Percentiles rank a stretch among this genome's conserved stretches.
These are phyloP conservation scores for Nephrotoma flavescens DNA, from an alignment of 2,888 invertebrate genomes.

Conservation along the genomic window DNA sequence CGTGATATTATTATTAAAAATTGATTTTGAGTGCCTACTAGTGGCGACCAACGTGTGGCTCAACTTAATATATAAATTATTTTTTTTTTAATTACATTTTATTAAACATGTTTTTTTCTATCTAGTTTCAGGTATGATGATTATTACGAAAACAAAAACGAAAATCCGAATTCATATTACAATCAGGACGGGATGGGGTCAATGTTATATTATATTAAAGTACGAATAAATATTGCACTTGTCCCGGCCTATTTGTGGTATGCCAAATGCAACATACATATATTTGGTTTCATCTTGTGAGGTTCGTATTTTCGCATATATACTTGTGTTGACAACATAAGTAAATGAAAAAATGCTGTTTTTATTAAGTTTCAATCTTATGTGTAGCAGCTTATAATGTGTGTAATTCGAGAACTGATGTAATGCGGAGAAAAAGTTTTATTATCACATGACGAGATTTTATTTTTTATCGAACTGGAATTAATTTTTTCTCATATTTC, in stretches of 20 bases:
- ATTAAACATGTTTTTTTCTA: background rate
- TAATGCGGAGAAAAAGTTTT: background rate
- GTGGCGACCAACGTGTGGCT: too few relatives aligned
- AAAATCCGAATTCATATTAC: slow-evolving; percentile 13
- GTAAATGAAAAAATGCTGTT: background rate
- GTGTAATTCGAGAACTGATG: background rate
- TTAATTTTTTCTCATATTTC: background rate
- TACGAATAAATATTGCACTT: slow-evolving; percentile 44
- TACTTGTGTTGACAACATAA: background rate
- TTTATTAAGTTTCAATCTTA: background rate
- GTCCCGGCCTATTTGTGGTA: slow-evolving; percentile 46
- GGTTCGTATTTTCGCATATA: slow-evolving; percentile 13
- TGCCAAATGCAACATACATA: background rate
- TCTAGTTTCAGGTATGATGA: background rate
- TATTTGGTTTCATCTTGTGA: slow-evolving; percentile 10
- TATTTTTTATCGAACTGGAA: background rate
- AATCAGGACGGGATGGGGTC: slow-evolving; percentile 29
- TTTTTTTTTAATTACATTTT: background rate
- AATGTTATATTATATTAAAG: slow-evolving; percentile 22
- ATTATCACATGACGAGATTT: background rate
- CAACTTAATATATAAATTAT: too few relatives aligned
- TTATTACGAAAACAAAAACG: background rate
- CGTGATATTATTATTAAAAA: too few relatives aligned
- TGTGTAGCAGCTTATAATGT: background rate
- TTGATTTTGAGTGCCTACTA: too few relatives aligned